Evolutionary conservation across 1,140 invertebrate genomes (phyloP), one percentile per base, ranked within the genome.

Genomic region (Pseudobourletiella spinata): DNA sequence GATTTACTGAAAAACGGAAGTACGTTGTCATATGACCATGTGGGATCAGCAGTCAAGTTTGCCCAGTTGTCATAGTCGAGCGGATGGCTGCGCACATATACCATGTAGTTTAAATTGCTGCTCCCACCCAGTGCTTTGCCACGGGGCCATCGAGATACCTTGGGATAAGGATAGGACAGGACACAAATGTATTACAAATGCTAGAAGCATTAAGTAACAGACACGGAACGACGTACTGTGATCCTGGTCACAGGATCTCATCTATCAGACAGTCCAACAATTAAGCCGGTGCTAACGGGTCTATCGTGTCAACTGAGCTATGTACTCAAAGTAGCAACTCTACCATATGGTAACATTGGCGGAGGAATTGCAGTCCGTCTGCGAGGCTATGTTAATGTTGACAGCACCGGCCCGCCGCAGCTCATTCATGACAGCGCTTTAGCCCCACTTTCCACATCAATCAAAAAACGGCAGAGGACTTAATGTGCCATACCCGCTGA

Each of bases 1-100:
- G 86, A 87, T 70, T 92, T 93, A 67, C 84, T 84, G 71, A 95
- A 95, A 68, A 94, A 94, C 0, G 86, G 86, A 3, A 94, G 74
- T 15, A 80, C 74, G 29, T 77, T 77, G 2, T 79, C 74, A 68
- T 79, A 84, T 20, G 78, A 77, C 81, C 82, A 82, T 56, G 79
- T 75, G 6, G 67, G 54, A 28, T 77, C 77, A 15, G 80, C 76
- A 0, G 52, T 48, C 55, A 76, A 66, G 42, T 48, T 43, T 59
- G 78, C 78, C 84, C 84, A 86, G n/a, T 75, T 66, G 71, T 86
- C 79, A 71, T 83, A 86, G 71, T 86, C 84, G 50, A 71, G 69
- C n/a, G 76, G 76, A 74, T 84, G 80, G 2, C 83, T 84, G 61
- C 84, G 74, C 0, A 81, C 77, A 69, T 86, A 85, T 0, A 82